Evolutionary conservation across 2,797 vertebrate species (phyloP), one percentile per base, ranked within the genome.

Genomic region (Yasuhikotakia modesta): DNA sequence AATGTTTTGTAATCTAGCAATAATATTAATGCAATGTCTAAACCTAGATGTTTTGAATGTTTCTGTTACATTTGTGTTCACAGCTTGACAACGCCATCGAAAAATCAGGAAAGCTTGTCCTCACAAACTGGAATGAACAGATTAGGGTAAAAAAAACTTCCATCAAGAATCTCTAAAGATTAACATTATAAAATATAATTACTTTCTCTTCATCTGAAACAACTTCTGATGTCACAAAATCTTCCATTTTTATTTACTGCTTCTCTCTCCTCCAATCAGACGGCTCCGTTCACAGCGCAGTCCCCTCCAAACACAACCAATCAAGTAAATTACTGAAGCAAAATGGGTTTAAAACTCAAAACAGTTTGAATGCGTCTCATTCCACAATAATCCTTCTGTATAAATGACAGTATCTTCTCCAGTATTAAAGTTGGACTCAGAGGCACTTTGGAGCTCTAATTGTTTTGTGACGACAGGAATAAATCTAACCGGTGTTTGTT

Each of bases 41-140:
- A n/a, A n/a, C n/a, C n/a, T n/a, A n/a, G n/a, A n/a, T n/a, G n/a
- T n/a, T n/a, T n/a, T n/a, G n/a, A n/a, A n/a, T n/a, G n/a, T n/a
- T n/a, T n/a, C n/a, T n/a, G n/a, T n/a, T n/a, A n/a, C n/a, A n/a
- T n/a, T n/a, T n/a, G n/a, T n/a, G 5, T 81, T 68, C 79, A 32
- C 27, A 94, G 94, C 91, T 96, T 73, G 94, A 97, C 83, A 90
- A 86, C 11, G 87, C 87, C 63, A 88, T 91, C 79, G 94, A 95
- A 77, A 95, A 94, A 88, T 90, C 88, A 27, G 92, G 90, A 73
- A 96, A 95, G 87, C 88, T 90, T 85, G 91, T 96, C 70, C 85
- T 88, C 30, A 87, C 81, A 64, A 96, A 96, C 71, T 95, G 94
- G 94, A 94, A 73, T 24, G 93, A 95, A 19, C 94, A 96, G 79